Percentiles rank a stretch among this genome's conserved stretches.
These are phyloP conservation scores for Malurus leucopterus DNA, from an alignment of 2,797 vertebrate genomes.

Conservation along the genomic window DNA sequence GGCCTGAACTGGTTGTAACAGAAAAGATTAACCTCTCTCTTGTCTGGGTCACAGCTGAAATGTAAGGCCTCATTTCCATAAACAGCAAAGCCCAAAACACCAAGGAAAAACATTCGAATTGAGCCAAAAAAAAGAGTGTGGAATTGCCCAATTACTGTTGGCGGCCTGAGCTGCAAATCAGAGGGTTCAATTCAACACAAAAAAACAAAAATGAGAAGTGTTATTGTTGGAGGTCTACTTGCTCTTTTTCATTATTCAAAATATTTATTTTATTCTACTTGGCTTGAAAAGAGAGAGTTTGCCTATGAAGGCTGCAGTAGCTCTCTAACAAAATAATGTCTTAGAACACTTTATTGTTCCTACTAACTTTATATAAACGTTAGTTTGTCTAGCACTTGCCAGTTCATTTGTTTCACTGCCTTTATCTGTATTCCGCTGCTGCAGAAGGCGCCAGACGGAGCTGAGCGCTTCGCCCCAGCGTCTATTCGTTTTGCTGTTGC, in stretches of 20 bases:
- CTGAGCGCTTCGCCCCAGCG: not conserved
- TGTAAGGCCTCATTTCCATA: conserved; percentile 87
- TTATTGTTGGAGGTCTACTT: not conserved
- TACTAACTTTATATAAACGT: not conserved
- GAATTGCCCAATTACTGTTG: conserved; percentile 86
- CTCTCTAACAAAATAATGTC: not conserved
- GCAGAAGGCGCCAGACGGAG: not conserved
- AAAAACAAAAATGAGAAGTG: conserved; percentile 8
- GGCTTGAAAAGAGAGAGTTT: not conserved
- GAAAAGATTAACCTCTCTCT: conserved; percentile 85
- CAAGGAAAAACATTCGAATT: conserved; percentile 85
- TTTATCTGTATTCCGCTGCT: not conserved
- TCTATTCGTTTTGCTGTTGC: not conserved
- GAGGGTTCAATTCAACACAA: conserved; percentile 13
- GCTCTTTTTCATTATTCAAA: not conserved
- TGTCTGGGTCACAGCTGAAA: conserved; percentile 88
- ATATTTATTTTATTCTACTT: not conserved
- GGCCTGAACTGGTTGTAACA: conserved; percentile 90
- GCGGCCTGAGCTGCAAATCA: conserved; percentile 81
- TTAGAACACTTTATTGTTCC: not conserved
- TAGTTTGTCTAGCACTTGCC: not conserved
- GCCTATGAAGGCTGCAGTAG: not conserved
- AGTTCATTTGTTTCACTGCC: not conserved
- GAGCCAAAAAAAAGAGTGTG: conserved; percentile 91
- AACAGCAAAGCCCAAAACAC: conserved; percentile 84